phyloP scores from a whole-genome alignment of 1,140 invertebrate species.

The Eulimnadia texana region DNA sequence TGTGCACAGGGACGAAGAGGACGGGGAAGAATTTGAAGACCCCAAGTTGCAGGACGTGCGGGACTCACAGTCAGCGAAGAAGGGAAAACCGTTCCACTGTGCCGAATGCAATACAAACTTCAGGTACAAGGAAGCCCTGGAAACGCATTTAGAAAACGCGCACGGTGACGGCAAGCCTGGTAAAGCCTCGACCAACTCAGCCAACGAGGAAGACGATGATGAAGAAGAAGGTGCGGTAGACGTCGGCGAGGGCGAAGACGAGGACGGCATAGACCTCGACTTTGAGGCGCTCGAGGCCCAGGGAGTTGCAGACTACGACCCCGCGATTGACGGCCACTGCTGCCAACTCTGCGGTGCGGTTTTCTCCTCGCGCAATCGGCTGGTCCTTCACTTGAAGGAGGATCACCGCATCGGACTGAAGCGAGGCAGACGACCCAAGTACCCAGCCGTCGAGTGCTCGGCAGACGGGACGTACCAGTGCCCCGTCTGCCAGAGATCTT shows the following conservation, averaged over 20 bases:
- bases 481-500: conserved; percentile 51
- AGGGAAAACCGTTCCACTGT: conserved; percentile 29
- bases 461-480: conserved; percentile 35
- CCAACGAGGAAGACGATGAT: conserved; percentile 43
- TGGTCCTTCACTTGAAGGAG: conserved; percentile 24
- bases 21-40: conserved; percentile 3
- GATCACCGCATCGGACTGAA: conserved; percentile 14
- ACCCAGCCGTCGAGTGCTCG: conserved; percentile 18
- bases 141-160: conserved; percentile 35
- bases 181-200: neutral
- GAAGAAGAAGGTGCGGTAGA: conserved; percentile 44
- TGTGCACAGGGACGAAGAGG: conserved; percentile 7
- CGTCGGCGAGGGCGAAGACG: conserved; percentile 10
- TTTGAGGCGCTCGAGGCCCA: conserved; percentile 22
- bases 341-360: conserved; percentile 26
- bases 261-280: conserved; percentile 24
- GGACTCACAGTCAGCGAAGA: neutral
- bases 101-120: conserved; percentile 46
- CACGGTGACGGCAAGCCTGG: conserved; percentile 7
- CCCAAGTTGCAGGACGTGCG: conserved; percentile 1
- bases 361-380: conserved; percentile 23
- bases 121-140: conserved; percentile 45
- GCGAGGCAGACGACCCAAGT: conserved; percentile 18
- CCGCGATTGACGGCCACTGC: conserved; percentile 21
- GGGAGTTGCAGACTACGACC: conserved; percentile 22